phyloP scores from a whole-genome alignment of 2,797 vertebrate genomes.

The Myotis findleyi region DNA sequence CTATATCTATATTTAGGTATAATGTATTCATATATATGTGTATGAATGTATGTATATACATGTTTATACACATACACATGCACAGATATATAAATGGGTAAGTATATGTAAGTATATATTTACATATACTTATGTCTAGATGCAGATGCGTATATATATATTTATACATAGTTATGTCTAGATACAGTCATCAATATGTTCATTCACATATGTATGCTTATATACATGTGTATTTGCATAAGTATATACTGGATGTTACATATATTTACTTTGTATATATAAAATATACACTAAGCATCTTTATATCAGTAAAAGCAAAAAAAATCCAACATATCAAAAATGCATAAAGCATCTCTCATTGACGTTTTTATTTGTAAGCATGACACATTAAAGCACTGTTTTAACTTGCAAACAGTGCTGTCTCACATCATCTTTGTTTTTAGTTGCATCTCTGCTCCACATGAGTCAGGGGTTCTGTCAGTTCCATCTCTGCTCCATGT shows the following conservation, averaged over 20 bases:
- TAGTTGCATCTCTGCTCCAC: rapidly evolving
- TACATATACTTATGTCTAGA: background rate
- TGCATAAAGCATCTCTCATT: background rate
- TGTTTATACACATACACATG: background rate
- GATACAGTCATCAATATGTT: background rate
- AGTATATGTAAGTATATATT: background rate
- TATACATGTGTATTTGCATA: background rate
- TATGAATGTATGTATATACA: background rate
- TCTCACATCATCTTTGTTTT: background rate
- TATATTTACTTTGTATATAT: background rate
- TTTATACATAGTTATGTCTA: background rate
- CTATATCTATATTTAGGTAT: background rate
- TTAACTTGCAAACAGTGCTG: background rate
- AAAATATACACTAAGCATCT: background rate
- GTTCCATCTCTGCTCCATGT: rapidly evolving
- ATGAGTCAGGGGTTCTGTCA: rapidly evolving
- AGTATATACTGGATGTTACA: background rate
- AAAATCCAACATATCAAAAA: background rate
- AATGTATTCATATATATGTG: background rate
- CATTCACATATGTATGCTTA: no score
- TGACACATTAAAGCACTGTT: background rate
- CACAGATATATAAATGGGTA: background rate
- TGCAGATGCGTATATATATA: background rate
- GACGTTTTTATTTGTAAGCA: background rate
- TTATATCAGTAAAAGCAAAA: background rate